Conservation (phyloP, 2,797 vertebrate species). For the Semotilus atromaculatus region DNA sequence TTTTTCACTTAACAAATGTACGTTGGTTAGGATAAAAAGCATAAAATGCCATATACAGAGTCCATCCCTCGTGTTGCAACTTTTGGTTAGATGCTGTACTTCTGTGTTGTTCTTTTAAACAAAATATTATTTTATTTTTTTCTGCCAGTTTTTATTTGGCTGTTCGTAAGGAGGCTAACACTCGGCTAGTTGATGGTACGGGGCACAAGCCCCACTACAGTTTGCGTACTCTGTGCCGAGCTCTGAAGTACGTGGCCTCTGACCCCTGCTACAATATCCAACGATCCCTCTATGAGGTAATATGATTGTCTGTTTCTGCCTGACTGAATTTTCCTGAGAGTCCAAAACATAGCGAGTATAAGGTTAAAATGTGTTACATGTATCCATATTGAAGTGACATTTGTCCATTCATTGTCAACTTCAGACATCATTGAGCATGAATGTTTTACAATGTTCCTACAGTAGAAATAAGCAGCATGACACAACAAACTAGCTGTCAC, state of each 20-base stretch:
- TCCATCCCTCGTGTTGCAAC: not conserved
- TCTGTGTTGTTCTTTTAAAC: not conserved
- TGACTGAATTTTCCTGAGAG: not conserved
- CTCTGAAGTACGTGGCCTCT: slow-evolving; percentile 86
- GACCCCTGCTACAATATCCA: slow-evolving; percentile 88
- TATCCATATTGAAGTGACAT: not conserved
- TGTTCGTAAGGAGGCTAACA: slow-evolving; percentile 83
- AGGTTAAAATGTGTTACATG: not conserved
- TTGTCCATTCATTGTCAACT: not conserved
- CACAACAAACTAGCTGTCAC: not conserved
- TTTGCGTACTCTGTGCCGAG: slow-evolving; percentile 92
- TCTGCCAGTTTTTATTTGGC: slow-evolving; percentile 88
- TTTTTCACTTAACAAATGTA: not conserved
- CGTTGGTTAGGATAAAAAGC: not conserved
- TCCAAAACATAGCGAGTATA: not conserved
- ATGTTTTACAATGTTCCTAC: not conserved
- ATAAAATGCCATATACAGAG: not conserved
- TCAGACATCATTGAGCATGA: not conserved
- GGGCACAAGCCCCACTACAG: slow-evolving; percentile 95
- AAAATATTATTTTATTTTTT: not conserved
- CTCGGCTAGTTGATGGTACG: slow-evolving; percentile 88
- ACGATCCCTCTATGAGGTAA: slow-evolving; percentile 95
- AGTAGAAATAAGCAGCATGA: not conserved
- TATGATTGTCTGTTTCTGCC: not conserved
- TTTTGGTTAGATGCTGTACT: not conserved